Base-by-base conservation (phyloP, 2,888 invertebrate species). In the Ochropleura plecta region DNA sequence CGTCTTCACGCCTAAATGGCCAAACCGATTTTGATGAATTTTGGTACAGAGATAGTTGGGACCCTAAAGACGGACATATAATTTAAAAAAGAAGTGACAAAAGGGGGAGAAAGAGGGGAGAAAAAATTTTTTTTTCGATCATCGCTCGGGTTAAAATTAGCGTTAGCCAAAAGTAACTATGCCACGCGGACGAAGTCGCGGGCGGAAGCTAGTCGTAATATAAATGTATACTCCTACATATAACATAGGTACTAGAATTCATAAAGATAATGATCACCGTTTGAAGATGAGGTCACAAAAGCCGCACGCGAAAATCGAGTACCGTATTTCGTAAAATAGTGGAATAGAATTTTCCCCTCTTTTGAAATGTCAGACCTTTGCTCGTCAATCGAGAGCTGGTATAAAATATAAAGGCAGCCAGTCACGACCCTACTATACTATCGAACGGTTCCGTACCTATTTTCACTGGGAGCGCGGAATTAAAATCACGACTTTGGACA, bases 391-490 rank as follows among this genome's bases (percentile, higher is more conserved):
- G 59, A 73, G 62, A 40, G 64, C 42, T n/a, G 60, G 62, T 70
- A 77, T 80, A 71, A 79, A 76, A 82, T 73, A 70, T 73, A 86
- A 78, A 77, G 84, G 82, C 86, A 70, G 75, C 10, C 42, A 82
- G 83, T 82, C 86, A 89, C 90, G 90, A 90, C 63, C 78, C 75
- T 70, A 71, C 86, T 83, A 80, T 78, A 72, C 87, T 83, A 78
- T 79, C 80, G 73, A 89, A 88, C 83, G 82, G 83, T 84, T 84
- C 83, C 76, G 75, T 80, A 83, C 71, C 76, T 85, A 89, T 90
- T 91, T 90, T 89, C 88, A 86, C 83, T 79, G 70, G 78, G 75
- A 76, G 75, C 46, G 68, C 80, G 71, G 86, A 87, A 90, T 91
- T 85, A 84, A 85, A 88, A 88, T 90, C 90, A 90, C 90, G 90